phyloP scores from a whole-genome alignment of 1,140 invertebrate species.

The Elysia chlorotica region DNA sequence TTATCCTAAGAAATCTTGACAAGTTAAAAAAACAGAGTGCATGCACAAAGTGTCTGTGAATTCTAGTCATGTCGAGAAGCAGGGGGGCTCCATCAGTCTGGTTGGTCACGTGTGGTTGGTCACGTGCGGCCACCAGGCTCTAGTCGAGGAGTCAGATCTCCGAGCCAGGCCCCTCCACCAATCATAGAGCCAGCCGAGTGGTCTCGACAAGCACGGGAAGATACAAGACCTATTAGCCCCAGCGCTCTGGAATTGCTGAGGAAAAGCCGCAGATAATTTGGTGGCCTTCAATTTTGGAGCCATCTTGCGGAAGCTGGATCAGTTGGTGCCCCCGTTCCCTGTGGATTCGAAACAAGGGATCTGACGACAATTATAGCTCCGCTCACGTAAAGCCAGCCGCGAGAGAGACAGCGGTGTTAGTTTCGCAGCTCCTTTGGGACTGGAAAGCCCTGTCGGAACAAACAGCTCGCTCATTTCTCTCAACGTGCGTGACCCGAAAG shows the following conservation, averaged over 20 bases:
- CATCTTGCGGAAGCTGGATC: conserved; percentile 22
- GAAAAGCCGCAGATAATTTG: conserved; percentile 21
- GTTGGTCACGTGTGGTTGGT: no score
- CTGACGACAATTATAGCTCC: conserved; percentile 21
- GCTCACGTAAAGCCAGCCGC: conserved; percentile 18
- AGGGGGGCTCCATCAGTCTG: no score
- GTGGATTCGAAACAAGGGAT: conserved; percentile 21
- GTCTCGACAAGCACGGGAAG: background rate
- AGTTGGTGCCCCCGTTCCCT: conserved; percentile 14
- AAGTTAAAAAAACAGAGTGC: no score
- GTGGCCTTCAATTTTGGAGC: conserved; percentile 11
- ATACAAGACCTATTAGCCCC: conserved; percentile 13
- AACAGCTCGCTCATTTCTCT: background rate
- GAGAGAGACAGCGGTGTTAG: conserved; percentile 23
- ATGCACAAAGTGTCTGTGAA: no score
- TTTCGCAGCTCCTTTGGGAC: conserved; percentile 22
- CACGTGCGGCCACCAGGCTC: no score
- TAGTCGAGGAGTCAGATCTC: no score
- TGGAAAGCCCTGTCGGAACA: background rate
- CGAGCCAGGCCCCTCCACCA: background rate
- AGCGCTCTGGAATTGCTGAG: background rate
- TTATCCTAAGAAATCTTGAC: no score
- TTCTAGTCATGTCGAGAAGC: no score
- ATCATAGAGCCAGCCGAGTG: conserved; percentile 19
- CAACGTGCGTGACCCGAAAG: conserved; percentile 18